A percentile compares a stretch with the other conserved stretches of the same genome.
These are phyloP conservation scores for Pogonocherus hispidulus DNA, from an alignment of 2,888 invertebrate species.

Conservation along the genomic window DNA sequence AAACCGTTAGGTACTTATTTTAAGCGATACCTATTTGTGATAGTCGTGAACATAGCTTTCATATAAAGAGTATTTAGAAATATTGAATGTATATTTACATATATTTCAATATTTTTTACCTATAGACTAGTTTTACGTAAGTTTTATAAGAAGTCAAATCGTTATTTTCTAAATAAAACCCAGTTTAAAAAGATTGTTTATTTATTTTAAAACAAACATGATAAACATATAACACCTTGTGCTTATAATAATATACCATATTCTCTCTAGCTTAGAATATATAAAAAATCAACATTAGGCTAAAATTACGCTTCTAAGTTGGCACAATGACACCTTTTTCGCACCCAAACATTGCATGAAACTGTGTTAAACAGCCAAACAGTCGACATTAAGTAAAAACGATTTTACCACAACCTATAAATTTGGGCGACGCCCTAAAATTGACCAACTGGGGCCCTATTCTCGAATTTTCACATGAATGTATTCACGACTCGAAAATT, in stretches of 20 bases:
- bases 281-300: conserved; percentile 42
- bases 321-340: conserved; percentile 8
- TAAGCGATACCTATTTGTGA: conserved; percentile 17
- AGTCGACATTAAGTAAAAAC: neutral
- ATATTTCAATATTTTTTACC: conserved; percentile 31
- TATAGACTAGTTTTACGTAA: conserved; percentile 13
- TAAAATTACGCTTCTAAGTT: conserved; percentile 43
- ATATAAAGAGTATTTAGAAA: conserved; percentile 15
- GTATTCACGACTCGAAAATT: too few relatives aligned
- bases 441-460: too few relatives aligned
- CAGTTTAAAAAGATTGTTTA: conserved; percentile 26
- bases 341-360: neutral
- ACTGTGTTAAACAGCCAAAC: conserved; percentile 1
- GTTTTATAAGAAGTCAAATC: conserved; percentile 23
- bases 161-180: conserved; percentile 20
- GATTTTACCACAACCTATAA: neutral
- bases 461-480: too few relatives aligned
- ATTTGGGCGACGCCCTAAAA: too few relatives aligned
- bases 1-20: neutral
- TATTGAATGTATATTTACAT: conserved; percentile 14
- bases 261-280: conserved; percentile 41
- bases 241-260: conserved; percentile 41
- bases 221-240: conserved; percentile 49
- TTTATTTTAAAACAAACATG: conserved; percentile 45
- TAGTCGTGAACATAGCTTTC: conserved; percentile 6